Percentiles rank a stretch among this genome's conserved stretches.
Evolutionary conservation across 1,140 invertebrate species (phyloP).

Genomic region (Neodiprion fabricii): DNA sequence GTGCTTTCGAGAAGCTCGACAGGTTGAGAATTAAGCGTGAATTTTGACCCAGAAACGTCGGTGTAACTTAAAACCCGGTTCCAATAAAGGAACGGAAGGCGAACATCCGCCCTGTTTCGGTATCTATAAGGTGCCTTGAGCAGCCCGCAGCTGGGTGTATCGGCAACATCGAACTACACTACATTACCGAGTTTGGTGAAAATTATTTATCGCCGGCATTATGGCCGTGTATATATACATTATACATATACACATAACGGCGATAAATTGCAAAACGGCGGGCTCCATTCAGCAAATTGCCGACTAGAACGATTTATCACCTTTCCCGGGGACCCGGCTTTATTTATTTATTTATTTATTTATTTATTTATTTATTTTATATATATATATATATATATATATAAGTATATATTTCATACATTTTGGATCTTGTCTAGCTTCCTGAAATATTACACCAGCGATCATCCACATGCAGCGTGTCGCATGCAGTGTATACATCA

Average conservation of each 20-base stretch:
- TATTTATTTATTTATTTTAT: no score
- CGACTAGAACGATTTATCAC: conserved; percentile 34
- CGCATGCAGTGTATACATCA: no score
- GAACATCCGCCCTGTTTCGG: no score
- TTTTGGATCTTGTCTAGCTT: neutral
- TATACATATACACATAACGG: neutral
- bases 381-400: no score
- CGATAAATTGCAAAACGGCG: neutral
- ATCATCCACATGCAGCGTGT: no score
- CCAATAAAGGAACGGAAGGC: no score
- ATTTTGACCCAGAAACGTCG: no score
- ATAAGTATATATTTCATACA: conserved; percentile 26
- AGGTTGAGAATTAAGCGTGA: no score
- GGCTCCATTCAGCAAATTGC: conserved; percentile 35
- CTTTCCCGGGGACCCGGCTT: conserved; percentile 33
- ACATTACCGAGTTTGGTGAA: neutral
- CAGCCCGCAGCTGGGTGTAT: neutral
- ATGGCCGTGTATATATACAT: neutral
- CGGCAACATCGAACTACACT: neutral
- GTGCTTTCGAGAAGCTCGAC: no score
- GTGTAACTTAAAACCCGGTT: no score
- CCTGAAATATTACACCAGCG: neutral
- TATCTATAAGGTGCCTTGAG: no score
- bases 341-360: conserved; percentile 32
- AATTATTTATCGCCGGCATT: conserved; percentile 1